Evolutionary conservation across 2,113 vertebrate genomes (phyloP).

Genomic region (Phyllostomus hastatus): DNA sequence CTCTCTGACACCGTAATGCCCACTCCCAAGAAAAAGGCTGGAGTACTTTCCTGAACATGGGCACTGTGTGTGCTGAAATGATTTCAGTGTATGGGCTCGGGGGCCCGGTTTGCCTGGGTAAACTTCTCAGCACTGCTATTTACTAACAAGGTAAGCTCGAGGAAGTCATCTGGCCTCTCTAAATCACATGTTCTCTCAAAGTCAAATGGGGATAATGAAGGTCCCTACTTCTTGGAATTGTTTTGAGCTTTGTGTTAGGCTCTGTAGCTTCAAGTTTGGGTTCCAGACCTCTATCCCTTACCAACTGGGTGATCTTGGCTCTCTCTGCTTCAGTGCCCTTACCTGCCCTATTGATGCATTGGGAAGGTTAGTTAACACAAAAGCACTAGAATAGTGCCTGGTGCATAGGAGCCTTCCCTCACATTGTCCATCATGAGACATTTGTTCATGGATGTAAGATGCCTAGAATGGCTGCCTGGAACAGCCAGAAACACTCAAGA

Average conservation of each 20-base stretch:
- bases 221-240: background rate
- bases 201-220: background rate
- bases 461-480: background rate
- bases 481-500: background rate
- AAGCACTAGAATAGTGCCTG: background rate
- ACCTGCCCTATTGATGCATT: background rate
- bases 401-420: background rate
- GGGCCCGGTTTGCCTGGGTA: background rate
- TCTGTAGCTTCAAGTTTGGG: background rate
- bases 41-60: accelerated
- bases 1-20: background rate
- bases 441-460: background rate
- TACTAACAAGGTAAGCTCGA: background rate
- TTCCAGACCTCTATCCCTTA: background rate
- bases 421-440: background rate
- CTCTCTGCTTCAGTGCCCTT: background rate
- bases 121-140: background rate
- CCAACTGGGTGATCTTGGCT: background rate
- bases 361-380: background rate
- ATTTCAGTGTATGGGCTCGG: background rate
- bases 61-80: background rate
- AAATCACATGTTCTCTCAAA: background rate
- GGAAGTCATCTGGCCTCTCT: background rate
- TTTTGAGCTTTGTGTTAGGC: background rate
- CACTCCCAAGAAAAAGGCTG: background rate